A percentile compares a stretch with the other conserved stretches of the same genome.
Conservation (phyloP, 92 coral and sea anemone species). For the Porites rus region DNA sequence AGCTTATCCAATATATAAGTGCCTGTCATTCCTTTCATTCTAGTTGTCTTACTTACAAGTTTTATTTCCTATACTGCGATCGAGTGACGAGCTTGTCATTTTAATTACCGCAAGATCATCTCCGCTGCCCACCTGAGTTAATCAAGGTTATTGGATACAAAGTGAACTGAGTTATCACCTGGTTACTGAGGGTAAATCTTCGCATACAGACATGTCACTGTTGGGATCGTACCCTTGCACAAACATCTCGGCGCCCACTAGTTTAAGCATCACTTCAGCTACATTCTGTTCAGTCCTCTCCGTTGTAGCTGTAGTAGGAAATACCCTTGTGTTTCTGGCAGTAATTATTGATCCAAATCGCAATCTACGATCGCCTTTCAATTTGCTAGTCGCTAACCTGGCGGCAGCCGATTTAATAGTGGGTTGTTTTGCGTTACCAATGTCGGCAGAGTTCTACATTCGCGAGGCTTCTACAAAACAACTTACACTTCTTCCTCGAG, state of each 20-base stretch:
- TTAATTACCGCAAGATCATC: not conserved
- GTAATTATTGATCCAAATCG: slow-evolving; percentile 80
- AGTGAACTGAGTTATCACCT: not conserved
- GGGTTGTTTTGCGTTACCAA: slow-evolving; percentile 74
- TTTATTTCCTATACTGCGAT: not conserved
- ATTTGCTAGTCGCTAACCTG: slow-evolving; percentile 79
- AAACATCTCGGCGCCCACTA: slow-evolving; percentile 73
- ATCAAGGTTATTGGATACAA: not conserved
- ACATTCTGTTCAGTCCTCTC: slow-evolving; percentile 64
- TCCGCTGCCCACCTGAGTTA: not conserved
- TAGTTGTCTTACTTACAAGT: not conserved
- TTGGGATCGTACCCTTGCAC: slow-evolving; percentile 66
- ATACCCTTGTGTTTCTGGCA: slow-evolving; percentile 75
- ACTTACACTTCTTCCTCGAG: slow-evolving; percentile 22
- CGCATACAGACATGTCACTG: slow-evolving; percentile 62
- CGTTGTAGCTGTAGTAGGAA: slow-evolving; percentile 69
- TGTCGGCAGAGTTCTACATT: slow-evolving; percentile 79
- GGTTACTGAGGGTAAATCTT: not conserved
- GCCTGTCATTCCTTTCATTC: not conserved
- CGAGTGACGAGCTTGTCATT: not conserved
- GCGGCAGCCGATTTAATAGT: slow-evolving; percentile 88
- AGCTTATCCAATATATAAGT: not conserved
- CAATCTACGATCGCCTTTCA: slow-evolving; percentile 84
- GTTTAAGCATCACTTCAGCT: slow-evolving; percentile 74
- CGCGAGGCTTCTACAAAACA: slow-evolving; percentile 61